Evolutionary conservation across 2,113 vertebrate species (phyloP), one percentile per base, ranked within the genome.

Genomic region (Aix galericulata): DNA sequence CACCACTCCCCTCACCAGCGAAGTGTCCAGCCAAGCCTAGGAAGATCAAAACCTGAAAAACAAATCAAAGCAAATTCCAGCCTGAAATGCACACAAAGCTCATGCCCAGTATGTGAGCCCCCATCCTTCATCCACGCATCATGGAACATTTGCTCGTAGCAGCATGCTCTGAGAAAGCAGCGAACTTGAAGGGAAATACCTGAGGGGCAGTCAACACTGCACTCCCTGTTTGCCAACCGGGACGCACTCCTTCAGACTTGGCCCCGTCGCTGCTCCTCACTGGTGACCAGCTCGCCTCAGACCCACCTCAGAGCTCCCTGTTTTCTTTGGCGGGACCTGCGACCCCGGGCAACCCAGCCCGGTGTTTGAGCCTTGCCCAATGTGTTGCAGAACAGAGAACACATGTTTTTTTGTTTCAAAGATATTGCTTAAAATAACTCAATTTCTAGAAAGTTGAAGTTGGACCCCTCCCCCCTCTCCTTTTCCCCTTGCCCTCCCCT

Each of bases 351-450:
- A 97, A 97, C 91, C 91, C 91, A 94, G 77, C 84, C 80, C 5
- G 1, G 56, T 75, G 89, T 91, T 94, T 88, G 92, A 96, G 96
- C 91, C 63, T 62, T 93, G 86, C 96, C 92, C 44, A 6, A 50
- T 6, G 48, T 48, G 0, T 66, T 96, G 89, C 96, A 87, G 94
- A 94, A 82, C 6, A 3, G 91, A 94, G 97, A 97, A 97, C 96
- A 97, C 96, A 96, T 6, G 77, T 82, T 95, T 82, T 97, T 96
- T 95, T 97, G 96, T 97, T 97, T 96, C 92, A 88, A 87, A 97
- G 88, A 97, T 91, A 96, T 94, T 94, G 87, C 97, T 95, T 97
- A 97, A 97, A 97, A 97, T 97, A 97, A 96, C 96, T 97, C 73
- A 72, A 94, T 97, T 93, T 96, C 96, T 97, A 95, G 96, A 97